Evolutionary conservation across 2,797 vertebrate species (phyloP).

Genomic region (Catostomus latipinnis): DNA sequence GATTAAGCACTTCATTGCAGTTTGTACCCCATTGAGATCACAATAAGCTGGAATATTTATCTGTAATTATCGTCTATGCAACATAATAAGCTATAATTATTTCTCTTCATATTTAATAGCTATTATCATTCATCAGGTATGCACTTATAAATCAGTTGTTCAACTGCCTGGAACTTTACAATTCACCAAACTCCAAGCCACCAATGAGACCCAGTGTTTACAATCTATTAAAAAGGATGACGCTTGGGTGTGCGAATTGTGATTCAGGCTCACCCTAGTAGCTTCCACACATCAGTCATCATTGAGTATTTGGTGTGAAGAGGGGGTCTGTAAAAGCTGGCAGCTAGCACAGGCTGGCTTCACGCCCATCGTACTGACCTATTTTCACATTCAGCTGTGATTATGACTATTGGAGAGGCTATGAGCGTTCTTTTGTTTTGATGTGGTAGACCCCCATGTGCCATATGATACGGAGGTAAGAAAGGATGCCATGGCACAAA

Average conservation of each 20-base stretch:
- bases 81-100: slow-evolving; percentile 33
- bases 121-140: slow-evolving; percentile 40
- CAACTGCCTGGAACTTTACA: not conserved
- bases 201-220: slow-evolving; percentile 1
- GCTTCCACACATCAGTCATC: slow-evolving; percentile 22
- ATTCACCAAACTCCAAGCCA: slow-evolving; percentile 1
- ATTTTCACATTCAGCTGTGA: slow-evolving; percentile 63
- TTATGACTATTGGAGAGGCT: slow-evolving; percentile 59
- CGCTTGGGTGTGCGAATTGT: slow-evolving; percentile 22
- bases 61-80: slow-evolving; percentile 29
- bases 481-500: slow-evolving; percentile 6
- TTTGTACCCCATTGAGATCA: slow-evolving; percentile 33
- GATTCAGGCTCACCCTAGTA: slow-evolving; percentile 25
- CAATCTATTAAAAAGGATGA: slow-evolving; percentile 7
- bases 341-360: slow-evolving; percentile 35
- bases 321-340: slow-evolving; percentile 29
- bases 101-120: slow-evolving; percentile 20
- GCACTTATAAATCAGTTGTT: not conserved
- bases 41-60: slow-evolving; percentile 9
- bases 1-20: slow-evolving; percentile 7
- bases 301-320: slow-evolving; percentile 25
- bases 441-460: not conserved
- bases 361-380: slow-evolving; percentile 56
- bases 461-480: slow-evolving; percentile 10
- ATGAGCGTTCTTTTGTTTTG: slow-evolving; percentile 49